Conservation (phyloP, 1,140 invertebrate species). For the Bombus waltoni region DNA sequence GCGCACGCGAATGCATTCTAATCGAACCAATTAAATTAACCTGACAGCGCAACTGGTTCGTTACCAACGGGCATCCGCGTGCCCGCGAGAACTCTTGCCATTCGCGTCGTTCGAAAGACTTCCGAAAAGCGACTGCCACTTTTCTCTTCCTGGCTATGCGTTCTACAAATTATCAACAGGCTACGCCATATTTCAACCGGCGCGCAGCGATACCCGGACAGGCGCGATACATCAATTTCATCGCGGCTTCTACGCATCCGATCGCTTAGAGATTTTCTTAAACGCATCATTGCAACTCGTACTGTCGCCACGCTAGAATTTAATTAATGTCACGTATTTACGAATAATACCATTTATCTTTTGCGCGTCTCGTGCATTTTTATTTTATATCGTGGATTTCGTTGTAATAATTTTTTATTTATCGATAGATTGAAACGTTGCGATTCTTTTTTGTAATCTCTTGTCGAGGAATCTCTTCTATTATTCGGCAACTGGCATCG, state of each 20-base stretch:
- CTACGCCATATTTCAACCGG: background rate
- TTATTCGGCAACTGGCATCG: no score
- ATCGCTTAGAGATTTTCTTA: background rate
- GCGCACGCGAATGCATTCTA: conserved; percentile 28
- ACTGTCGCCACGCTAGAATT: background rate
- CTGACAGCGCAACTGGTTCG: conserved; percentile 26
- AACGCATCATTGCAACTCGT: background rate
- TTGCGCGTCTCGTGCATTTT: background rate
- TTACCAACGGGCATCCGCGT: background rate
- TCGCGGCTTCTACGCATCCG: background rate
- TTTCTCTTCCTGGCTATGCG: conserved; percentile 1
- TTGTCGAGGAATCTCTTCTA: no score
- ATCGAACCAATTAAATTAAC: conserved; percentile 45
- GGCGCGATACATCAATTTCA: background rate
- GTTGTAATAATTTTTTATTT: no score
- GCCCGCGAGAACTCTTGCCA: background rate
- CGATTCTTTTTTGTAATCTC: no score
- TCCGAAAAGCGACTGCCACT: conserved; percentile 12
- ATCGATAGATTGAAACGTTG: no score
- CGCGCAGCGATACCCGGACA: background rate
- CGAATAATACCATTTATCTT: background rate
- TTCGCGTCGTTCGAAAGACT: background rate
- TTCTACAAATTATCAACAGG: background rate
- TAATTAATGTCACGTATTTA: no score
- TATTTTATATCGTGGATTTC: background rate